phyloP scores from a whole-genome alignment of 23 tunicate species.

The Aplidium turbinatum region DNA sequence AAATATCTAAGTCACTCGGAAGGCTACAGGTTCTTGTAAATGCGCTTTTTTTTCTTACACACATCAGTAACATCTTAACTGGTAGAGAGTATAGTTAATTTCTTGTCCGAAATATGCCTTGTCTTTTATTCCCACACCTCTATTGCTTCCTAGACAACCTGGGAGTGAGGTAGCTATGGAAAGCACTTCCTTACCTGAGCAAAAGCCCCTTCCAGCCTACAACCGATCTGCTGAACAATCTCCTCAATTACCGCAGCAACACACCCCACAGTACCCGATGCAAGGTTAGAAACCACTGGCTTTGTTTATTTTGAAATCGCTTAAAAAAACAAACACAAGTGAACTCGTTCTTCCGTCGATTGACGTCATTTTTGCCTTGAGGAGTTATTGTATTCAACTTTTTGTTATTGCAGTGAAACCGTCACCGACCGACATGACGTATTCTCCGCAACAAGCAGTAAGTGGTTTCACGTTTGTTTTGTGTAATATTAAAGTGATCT shows the following conservation, averaged over 20 bases:
- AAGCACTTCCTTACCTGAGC: conserved; percentile 11
- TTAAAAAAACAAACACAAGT: too few relatives aligned
- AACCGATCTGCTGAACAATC: conserved; percentile 43
- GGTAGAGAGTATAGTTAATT: too few relatives aligned
- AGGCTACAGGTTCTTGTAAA: too few relatives aligned
- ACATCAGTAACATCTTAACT: too few relatives aligned
- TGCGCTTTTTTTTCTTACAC: too few relatives aligned
- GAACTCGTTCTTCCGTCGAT: background rate
- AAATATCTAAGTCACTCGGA: too few relatives aligned
- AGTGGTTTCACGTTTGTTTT: conserved; percentile 1
- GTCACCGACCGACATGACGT: conserved; percentile 48
- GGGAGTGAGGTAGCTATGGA: conserved; percentile 25
- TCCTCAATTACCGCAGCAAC: conserved; percentile 34
- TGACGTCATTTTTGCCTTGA: background rate
- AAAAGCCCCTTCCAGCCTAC: conserved; percentile 35
- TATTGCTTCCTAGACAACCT: conserved; percentile 28
- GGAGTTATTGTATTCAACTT: background rate
- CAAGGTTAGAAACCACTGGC: conserved; percentile 1
- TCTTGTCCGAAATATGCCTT: too few relatives aligned
- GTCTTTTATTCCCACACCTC: too few relatives aligned
- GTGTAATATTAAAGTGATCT: too few relatives aligned
- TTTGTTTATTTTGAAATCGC: too few relatives aligned
- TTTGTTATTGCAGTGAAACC: conserved; percentile 33
- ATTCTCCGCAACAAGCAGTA: conserved; percentile 55
- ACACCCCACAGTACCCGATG: conserved; percentile 20